These are phyloP conservation scores for Labroides dimidiatus DNA, from an alignment of 2,797 vertebrate species.

Conservation along the genomic window DNA sequence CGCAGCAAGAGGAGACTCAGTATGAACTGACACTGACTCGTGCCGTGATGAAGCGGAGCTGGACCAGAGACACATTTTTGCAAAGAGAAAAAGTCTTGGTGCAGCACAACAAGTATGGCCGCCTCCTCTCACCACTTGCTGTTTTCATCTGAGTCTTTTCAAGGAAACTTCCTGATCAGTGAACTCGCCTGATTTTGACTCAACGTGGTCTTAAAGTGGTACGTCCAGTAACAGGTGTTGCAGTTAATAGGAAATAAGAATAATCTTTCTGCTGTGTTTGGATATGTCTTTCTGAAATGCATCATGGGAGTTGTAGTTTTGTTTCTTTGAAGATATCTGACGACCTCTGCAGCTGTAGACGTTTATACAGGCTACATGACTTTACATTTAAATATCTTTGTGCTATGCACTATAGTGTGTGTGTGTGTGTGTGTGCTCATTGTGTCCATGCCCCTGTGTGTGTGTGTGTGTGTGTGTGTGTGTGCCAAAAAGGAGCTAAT, in stretches of 20 bases:
- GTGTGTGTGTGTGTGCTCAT: conserved; percentile 22
- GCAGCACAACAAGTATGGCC: too few relatives aligned
- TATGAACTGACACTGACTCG: too few relatives aligned
- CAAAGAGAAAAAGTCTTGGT: too few relatives aligned
- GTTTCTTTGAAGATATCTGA: neutral
- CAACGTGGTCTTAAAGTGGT: too few relatives aligned
- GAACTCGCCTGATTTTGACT: too few relatives aligned
- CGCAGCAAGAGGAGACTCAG: too few relatives aligned
- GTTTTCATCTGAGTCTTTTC: too few relatives aligned
- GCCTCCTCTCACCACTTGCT: too few relatives aligned
- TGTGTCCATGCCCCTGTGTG: conserved; percentile 16
- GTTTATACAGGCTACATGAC: conserved; percentile 31
- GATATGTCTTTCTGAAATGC: neutral
- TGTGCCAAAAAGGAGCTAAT: conserved; percentile 61
- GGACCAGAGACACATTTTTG: too few relatives aligned
- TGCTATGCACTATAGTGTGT: conserved; percentile 6
- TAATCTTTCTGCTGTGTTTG: neutral
- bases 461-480: conserved; percentile 23
- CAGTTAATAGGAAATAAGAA: neutral
- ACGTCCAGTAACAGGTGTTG: neutral
- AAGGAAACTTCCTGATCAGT: too few relatives aligned
- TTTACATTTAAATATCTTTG: conserved; percentile 41
- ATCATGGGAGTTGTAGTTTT: neutral
- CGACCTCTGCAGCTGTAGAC: conserved; percentile 18
- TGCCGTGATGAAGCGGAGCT: too few relatives aligned